A percentile compares a stretch with the other conserved stretches of the same genome.
Conservation (phyloP, 2,113 vertebrate genomes). For the Silurus meridionalis region DNA sequence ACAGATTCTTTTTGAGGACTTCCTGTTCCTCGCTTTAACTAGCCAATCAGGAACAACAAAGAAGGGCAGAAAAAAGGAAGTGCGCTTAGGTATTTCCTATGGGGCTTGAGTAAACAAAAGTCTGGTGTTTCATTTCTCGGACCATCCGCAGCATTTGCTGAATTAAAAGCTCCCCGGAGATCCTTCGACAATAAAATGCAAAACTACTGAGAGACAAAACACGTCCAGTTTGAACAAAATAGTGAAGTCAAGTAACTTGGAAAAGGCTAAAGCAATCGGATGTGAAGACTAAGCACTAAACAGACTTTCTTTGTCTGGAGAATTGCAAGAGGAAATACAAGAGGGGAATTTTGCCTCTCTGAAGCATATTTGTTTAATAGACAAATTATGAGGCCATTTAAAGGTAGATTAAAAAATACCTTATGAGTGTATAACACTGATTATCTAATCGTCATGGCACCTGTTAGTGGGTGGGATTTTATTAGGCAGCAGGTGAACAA, state of each 20-base stretch:
- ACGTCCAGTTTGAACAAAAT: background rate
- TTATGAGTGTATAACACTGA: too few species aligned
- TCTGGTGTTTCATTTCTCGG: background rate
- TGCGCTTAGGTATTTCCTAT: background rate
- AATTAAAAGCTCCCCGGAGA: background rate
- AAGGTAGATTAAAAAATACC: too few species aligned
- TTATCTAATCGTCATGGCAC: too few species aligned
- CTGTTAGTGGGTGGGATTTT: too few species aligned
- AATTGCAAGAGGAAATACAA: background rate
- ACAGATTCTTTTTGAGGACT: background rate
- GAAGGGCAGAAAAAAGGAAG: background rate
- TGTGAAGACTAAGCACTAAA: background rate
- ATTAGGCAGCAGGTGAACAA: too few species aligned
- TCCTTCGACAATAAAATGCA: background rate
- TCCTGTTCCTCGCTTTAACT: background rate
- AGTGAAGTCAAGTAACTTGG: background rate
- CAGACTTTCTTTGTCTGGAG: background rate
- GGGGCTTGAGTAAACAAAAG: background rate
- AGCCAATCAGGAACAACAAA: slow-evolving; percentile 2
- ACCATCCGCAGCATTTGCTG: background rate
- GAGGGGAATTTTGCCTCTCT: background rate
- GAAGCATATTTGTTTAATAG: background rate
- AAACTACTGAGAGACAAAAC: background rate
- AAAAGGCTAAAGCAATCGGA: background rate
- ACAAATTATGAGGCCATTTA: background rate